Evolutionary conservation across 2,113 vertebrate genomes (phyloP).

Genomic region (Bombycilla garrulus): DNA sequence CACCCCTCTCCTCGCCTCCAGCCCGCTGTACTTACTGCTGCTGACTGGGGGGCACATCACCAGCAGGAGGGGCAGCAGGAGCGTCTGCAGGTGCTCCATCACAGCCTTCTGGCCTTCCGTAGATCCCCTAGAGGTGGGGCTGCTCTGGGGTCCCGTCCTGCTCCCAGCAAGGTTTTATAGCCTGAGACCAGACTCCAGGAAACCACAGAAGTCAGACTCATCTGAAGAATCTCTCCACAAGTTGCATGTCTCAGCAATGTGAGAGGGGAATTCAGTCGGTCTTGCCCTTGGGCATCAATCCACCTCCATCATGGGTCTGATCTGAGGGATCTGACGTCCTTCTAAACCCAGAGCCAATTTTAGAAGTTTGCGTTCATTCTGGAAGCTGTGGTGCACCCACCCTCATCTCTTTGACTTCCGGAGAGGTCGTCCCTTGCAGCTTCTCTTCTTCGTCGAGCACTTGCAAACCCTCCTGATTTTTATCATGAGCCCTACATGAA

Average conservation of each 20-base stretch:
- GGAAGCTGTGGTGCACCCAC: not conserved
- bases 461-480: not conserved
- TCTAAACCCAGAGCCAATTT: not conserved
- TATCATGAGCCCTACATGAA: not conserved
- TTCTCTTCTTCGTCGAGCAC: not conserved
- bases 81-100: not conserved
- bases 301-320: not conserved
- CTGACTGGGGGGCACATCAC: not conserved
- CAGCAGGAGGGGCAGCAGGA: slow-evolving; percentile 30
- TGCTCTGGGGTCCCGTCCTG: not conserved
- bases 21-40: not conserved
- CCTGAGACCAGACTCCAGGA: slow-evolving; percentile 45
- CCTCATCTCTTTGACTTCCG: not conserved
- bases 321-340: not conserved
- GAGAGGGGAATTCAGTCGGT: slow-evolving; percentile 8
- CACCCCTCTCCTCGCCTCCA: not conserved
- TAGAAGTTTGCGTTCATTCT: not conserved
- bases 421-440: not conserved
- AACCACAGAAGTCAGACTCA: slow-evolving; percentile 28
- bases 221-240: slow-evolving; percentile 10
- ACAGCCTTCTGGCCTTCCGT: accelerated
- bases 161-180: slow-evolving; percentile 50
- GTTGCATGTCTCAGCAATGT: not conserved
- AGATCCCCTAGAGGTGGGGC: not conserved
- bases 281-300: not conserved